These are phyloP conservation scores for Peromyscus attwateri DNA, from an alignment of 2,797 vertebrate genomes.

Conservation along the genomic window DNA sequence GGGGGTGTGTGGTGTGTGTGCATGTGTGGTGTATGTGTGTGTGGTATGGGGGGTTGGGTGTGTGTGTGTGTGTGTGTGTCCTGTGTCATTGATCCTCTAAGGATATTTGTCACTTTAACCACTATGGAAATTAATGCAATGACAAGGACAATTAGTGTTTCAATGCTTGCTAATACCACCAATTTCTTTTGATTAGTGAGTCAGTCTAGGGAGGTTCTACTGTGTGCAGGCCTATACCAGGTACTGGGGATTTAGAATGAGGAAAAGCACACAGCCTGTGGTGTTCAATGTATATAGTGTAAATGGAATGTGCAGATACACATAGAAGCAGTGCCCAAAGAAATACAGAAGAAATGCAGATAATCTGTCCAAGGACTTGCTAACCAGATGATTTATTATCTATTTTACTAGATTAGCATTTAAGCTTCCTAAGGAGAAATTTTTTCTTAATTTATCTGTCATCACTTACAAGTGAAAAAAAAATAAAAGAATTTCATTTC, in stretches of 20 bases:
- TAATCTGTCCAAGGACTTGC: neutral
- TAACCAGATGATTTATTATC: neutral
- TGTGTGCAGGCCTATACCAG: neutral
- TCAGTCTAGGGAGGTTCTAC: neutral
- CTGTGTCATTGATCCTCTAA: neutral
- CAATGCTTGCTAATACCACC: neutral
- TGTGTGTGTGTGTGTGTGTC: neutral
- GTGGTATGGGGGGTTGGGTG: neutral
- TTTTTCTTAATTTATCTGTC: slow-evolving; percentile 44
- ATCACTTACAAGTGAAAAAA: slow-evolving; percentile 53
- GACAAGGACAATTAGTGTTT: neutral
- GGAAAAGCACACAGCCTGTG: neutral
- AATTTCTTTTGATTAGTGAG: neutral
- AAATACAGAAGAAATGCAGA: neutral
- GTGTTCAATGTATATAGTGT: neutral
- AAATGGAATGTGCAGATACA: neutral
- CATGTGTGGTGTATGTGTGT: too few species aligned
- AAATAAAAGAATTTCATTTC: slow-evolving; percentile 59
- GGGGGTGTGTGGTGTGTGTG: neutral
- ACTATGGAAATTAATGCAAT: neutral
- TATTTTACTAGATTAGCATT: slow-evolving; percentile 24
- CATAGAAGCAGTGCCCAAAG: neutral
- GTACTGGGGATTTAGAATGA: neutral
- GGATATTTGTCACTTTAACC: neutral
- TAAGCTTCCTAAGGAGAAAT: slow-evolving; percentile 39